Evolutionary conservation across 2,888 invertebrate species (phyloP).

Genomic region (Nephrotoma guestfalica): DNA sequence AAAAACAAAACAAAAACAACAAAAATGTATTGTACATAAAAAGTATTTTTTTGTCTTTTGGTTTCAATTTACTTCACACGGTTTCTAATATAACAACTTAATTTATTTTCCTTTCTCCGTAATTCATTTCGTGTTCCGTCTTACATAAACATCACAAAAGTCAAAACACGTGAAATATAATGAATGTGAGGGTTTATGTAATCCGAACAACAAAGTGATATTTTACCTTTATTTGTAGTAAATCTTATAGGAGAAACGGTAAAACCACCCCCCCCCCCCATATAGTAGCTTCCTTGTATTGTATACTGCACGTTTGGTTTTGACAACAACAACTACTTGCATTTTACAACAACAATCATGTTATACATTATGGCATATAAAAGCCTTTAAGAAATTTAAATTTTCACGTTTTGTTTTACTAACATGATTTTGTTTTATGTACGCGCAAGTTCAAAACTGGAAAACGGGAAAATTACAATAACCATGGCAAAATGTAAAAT

Average conservation of each 20-base stretch:
- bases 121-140: neutral
- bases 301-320: neutral
- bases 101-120: neutral
- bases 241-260: neutral
- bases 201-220: neutral
- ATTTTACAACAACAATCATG: neutral
- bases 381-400: neutral
- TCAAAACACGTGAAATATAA: neutral
- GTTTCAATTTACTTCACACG: neutral
- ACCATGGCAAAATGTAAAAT: neutral
- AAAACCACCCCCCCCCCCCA: neutral
- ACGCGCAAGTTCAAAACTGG: neutral
- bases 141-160: neutral
- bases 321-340: neutral
- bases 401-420: neutral
- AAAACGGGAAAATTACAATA: neutral
- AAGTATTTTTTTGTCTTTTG: neutral
- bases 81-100: neutral
- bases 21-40: neutral
- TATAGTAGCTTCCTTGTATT: neutral
- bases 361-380: neutral
- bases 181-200: neutral
- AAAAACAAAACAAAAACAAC: neutral
- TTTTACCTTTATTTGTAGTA: neutral
- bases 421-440: neutral